Base-by-base conservation (phyloP, 1,140 invertebrate genomes). In the Lerema accius region DNA sequence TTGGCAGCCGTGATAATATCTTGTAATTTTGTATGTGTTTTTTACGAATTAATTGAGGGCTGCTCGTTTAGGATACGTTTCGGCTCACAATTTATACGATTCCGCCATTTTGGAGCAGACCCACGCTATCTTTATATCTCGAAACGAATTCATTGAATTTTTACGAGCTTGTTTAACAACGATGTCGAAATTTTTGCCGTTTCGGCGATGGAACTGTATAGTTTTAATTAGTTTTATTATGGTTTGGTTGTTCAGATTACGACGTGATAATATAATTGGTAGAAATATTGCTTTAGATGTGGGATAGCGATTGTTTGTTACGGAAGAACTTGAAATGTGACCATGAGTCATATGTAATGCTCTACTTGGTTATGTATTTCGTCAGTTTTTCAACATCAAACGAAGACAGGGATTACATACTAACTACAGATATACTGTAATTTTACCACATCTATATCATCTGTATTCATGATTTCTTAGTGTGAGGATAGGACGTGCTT, bases 21-120 rank as follows among this genome's bases (percentile, higher is more conserved):
- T 60, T 19, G 40, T 61, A 55, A 61, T 58, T 48, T 23, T 62
- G 43, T 76, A 61, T 76, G 72, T 76, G 67, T 76, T 69, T 72
- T 62, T 67, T 37, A 32, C 39, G 10, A 65, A 56, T 65, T 71
- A 71, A 67, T 73, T 42, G 37, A 39, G 50, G 26, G 26, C 48
- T 65, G 48, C 32, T 59, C 55, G 55, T 59, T 59, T 14, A 9
- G 43, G 40, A 23, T 19, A 28, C 42, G 11, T 48, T 48, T 48
- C 55, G 14, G 15, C 42, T 59, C 26, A 59, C 43, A 32, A 59
- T 59, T 43, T 46, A 59, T 59, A 45, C 28, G 42, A 59, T 48
- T 17, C 55, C 55, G 26, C 26, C 42, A 39, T 59, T 59, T 46
- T 10, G 28, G 32, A 59, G 37, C 11, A 11, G 15, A 37, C 15